Evolutionary conservation across 2,797 vertebrate species (phyloP), one percentile per base, ranked within the genome.

Genomic region (Micrastur ruficollis): DNA sequence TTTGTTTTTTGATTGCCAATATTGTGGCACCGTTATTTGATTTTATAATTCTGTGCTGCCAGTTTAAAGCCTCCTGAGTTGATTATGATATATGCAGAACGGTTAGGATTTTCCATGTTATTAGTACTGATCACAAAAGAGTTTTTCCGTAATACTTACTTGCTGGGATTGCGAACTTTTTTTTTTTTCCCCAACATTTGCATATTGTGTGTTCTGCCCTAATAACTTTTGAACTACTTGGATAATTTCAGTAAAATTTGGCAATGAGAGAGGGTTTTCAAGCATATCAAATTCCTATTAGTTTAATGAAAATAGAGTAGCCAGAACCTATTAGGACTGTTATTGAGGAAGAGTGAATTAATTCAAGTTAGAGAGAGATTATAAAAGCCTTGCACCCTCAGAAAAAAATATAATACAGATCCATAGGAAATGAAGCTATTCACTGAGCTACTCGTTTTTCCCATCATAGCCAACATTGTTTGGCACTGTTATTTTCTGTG

Each of bases 291-390:
- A 89, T 63, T 90, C 58, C 25, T 79, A 92, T 90, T 94, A 92
- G 86, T 75, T 82, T 92, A 96, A 96, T 93, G 83, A 95, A 95
- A 92, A 95, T 27, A 90, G 81, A 93, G 86, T 79, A 92, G 76
- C 90, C 83, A 94, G 90, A 84, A 92, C 81, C 62, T 94, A 76
- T 93, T 92, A 96, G 70, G 49, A 59, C 70, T 86, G 29, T 75
- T 92, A 90, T 50, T 63, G 58, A 81, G n/a, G 50, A 90, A 86
- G 55, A 93, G 70, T 75, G 70, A 95, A 95, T 86, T 81, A 90
- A 90, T 89, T 95, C 55, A 72, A 75, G 58, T 62, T 79, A 85
- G 71, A 68, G 36, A 66, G 40, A 84, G 47, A 83, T 44, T 89
- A 73, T n/a, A 80, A 92, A 71, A 90, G 62, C 26, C 50, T 81